Percentiles rank a stretch among this genome's conserved stretches.
Conservation (phyloP, 2,888 invertebrate genomes). For the Cerastis rubricosa region DNA sequence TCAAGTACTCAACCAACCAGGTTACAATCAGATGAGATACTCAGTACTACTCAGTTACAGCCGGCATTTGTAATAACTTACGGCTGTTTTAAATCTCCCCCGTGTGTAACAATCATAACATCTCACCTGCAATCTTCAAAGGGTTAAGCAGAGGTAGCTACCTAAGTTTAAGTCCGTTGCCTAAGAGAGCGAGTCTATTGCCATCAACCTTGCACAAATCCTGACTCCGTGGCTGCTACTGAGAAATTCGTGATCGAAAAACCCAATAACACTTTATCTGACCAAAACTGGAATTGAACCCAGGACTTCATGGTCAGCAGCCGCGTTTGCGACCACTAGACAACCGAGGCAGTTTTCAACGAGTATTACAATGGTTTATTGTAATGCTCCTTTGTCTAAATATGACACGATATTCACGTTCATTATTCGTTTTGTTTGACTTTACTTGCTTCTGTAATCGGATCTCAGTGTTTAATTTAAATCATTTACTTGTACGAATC, state of each 20-base stretch:
- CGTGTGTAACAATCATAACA: too few species aligned
- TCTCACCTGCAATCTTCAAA: too few species aligned
- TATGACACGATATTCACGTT: not conserved
- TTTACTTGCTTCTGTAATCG: not conserved
- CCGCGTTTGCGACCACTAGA: not conserved
- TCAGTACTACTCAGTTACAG: not conserved
- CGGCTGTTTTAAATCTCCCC: too few species aligned
- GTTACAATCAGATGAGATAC: not conserved
- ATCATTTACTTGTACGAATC: not conserved
- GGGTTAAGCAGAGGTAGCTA: too few species aligned
- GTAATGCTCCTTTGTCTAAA: not conserved
- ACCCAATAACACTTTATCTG: not conserved
- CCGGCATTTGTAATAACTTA: not conserved
- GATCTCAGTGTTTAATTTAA: not conserved
- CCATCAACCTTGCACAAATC: not conserved
- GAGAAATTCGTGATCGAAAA: not conserved
- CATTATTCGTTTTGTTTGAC: not conserved
- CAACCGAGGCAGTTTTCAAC: too few species aligned
- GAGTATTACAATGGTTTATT: not conserved
- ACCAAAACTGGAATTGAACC: not conserved
- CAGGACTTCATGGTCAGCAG: not conserved
- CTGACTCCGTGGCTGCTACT: not conserved
- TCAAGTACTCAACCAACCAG: constrained; percentile 32
- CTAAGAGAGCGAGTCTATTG: too few species aligned
- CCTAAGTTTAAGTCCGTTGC: too few species aligned